Conservation (phyloP, 2,797 vertebrate species). For the Octomys mimax region DNA sequence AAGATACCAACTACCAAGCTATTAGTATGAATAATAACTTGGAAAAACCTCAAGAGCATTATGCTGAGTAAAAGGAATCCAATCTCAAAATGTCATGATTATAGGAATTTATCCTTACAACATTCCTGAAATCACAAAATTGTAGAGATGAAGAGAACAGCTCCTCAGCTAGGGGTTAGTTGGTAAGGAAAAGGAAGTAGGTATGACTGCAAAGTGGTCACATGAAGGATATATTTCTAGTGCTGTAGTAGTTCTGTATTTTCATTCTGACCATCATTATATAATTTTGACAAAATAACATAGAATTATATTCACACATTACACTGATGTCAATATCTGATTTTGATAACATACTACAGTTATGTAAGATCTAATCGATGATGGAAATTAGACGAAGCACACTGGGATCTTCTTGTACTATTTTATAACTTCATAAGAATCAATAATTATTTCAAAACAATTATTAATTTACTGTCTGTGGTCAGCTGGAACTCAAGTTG, state of each 20-base stretch:
- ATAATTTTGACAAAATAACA: not conserved
- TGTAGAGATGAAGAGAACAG: not conserved
- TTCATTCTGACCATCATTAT: not conserved
- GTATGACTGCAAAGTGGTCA: not conserved
- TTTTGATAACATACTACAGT: not conserved
- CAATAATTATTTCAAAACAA: not conserved
- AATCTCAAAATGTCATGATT: not conserved
- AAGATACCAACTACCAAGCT: not conserved
- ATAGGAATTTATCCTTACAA: not conserved
- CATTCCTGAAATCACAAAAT: not conserved
- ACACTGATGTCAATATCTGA: not conserved
- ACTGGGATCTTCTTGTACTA: too few relatives aligned
- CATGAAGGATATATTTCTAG: not conserved
- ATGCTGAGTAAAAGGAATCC: not conserved
- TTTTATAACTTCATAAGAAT: not conserved
- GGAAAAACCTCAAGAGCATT: not conserved
- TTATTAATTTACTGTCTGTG: constrained; percentile 76
- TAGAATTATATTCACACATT: not conserved
- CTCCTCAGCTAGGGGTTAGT: not conserved
- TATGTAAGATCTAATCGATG: not conserved
- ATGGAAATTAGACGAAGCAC: not conserved
- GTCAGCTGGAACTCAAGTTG: constrained; percentile 25
- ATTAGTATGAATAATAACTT: not conserved
- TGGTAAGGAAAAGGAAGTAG: not conserved
- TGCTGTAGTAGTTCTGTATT: not conserved